A percentile compares a stretch with the other conserved stretches of the same genome.
These are phyloP conservation scores for Cassiopea xamachana DNA, from an alignment of 30 jellyfish, hydroid and myxozoan genomes.

Conservation along the genomic window DNA sequence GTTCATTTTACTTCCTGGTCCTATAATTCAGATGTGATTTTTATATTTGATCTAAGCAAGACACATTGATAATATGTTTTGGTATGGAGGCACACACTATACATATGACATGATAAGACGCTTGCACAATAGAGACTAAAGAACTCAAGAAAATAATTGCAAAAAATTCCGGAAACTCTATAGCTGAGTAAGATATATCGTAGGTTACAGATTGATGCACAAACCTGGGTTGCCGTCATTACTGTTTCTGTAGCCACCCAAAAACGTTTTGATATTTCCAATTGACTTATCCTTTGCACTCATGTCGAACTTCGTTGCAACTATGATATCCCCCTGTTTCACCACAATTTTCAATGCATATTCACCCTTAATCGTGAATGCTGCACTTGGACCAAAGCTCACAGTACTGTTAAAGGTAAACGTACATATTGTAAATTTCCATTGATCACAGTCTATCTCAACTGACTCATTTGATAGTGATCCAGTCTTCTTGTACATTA, in stretches of 20 bases:
- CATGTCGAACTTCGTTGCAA: conserved; percentile 20
- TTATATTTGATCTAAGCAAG: too few species aligned
- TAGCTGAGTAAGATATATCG: too few species aligned
- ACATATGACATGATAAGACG: too few species aligned
- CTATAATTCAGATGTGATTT: conserved; percentile 40
- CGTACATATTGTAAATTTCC: conserved; percentile 14
- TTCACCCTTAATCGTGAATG: conserved; percentile 12
- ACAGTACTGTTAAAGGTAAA: conserved; percentile 16
- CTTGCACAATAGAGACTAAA: too few species aligned
- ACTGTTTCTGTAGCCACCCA: conserved; percentile 63
- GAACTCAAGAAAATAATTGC: too few species aligned
- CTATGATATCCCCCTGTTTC: conserved; percentile 24
- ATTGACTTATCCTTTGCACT: neutral
- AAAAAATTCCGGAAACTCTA: too few species aligned
- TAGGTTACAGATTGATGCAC: neutral
- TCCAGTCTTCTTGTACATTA: neutral
- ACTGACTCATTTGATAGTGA: neutral
- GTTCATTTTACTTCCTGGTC: conserved; percentile 69
- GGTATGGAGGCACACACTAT: too few species aligned
- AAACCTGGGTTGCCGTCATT: conserved; percentile 17
- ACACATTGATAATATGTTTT: too few species aligned
- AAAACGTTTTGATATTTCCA: neutral
- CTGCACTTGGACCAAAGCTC: neutral
- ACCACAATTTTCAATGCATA: conserved; percentile 43
- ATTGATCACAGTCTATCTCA: conserved; percentile 11